Percentiles rank a stretch among this genome's conserved stretches.
phyloP scores from a whole-genome alignment of 2,113 vertebrate species.

The Microcebus tavaratra region DNA sequence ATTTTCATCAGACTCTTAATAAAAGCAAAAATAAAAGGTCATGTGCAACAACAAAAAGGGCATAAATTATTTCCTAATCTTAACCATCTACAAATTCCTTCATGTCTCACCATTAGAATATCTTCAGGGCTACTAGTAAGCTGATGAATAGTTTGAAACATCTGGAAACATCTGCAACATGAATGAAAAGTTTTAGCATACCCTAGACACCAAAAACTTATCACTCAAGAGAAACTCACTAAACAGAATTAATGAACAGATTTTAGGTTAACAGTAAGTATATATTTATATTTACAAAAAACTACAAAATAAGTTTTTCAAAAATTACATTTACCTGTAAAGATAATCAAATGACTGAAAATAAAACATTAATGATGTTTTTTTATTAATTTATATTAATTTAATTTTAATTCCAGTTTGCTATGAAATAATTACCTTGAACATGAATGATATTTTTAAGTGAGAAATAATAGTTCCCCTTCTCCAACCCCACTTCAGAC shows the following conservation, averaged over 20 bases:
- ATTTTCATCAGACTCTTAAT: slow-evolving; percentile 24
- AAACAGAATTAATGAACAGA: slow-evolving; percentile 9
- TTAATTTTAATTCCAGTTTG: too few relatives aligned
- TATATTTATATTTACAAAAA: slow-evolving; percentile 45
- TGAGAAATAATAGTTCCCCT: background rate
- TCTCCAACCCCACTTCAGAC: background rate
- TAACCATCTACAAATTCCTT: slow-evolving; percentile 41
- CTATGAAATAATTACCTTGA: background rate
- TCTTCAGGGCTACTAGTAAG: slow-evolving; percentile 94
- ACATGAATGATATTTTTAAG: slow-evolving; percentile 27
- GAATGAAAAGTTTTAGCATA: slow-evolving; percentile 61
- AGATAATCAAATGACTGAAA: slow-evolving; percentile 47
- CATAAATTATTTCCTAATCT: slow-evolving; percentile 12
- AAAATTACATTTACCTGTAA: slow-evolving; percentile 30
- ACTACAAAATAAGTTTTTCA: background rate
- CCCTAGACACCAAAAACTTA: slow-evolving; percentile 12
- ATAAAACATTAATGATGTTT: slow-evolving; percentile 30
- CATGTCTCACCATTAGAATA: slow-evolving; percentile 91
- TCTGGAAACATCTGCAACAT: slow-evolving; percentile 92
- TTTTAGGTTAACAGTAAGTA: slow-evolving; percentile 31
- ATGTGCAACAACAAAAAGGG: background rate
- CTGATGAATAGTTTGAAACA: slow-evolving; percentile 96
- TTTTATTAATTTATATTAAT: background rate
- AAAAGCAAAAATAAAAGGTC: slow-evolving; percentile 22
- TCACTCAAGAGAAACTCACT: slow-evolving; percentile 31